Conservation (phyloP, 2,888 invertebrate species). For the Julus scandinavius region DNA sequence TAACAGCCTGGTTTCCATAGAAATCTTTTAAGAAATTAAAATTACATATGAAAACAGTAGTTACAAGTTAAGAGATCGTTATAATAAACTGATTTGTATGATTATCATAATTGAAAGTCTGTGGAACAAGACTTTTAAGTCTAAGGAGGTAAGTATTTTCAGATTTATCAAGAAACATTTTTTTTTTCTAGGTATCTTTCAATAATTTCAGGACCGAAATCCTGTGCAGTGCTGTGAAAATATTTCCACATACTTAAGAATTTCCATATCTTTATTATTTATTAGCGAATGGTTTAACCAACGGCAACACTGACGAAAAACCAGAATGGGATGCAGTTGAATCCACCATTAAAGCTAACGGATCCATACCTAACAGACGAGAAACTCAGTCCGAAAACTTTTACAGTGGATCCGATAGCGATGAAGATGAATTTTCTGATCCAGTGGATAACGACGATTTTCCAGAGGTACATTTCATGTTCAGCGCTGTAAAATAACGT, state of each 20-base stretch:
- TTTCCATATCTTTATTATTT: neutral
- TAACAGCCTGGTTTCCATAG: too few species aligned
- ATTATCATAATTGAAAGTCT: too few species aligned
- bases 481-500: too few species aligned
- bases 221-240: neutral
- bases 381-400: constrained; percentile 61
- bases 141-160: neutral
- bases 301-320: constrained; percentile 37
- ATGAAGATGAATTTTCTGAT: constrained; percentile 60
- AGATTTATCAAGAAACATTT: too few species aligned
- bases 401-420: constrained; percentile 63
- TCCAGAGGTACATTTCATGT: constrained; percentile 50
- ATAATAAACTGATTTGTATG: too few species aligned
- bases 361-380: constrained; percentile 47
- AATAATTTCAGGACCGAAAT: neutral
- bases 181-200: neutral
- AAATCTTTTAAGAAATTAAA: too few species aligned
- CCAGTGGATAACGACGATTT: constrained; percentile 58
- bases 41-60: too few species aligned
- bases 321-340: constrained; percentile 51
- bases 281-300: constrained; percentile 48
- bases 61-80: too few species aligned
- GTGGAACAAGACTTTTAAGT: neutral
- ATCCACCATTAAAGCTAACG: constrained; percentile 48
- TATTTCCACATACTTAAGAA: neutral